These are phyloP conservation scores for Coryphaenoides rupestris DNA, from an alignment of 2,113 vertebrate genomes.

Conservation along the genomic window DNA sequence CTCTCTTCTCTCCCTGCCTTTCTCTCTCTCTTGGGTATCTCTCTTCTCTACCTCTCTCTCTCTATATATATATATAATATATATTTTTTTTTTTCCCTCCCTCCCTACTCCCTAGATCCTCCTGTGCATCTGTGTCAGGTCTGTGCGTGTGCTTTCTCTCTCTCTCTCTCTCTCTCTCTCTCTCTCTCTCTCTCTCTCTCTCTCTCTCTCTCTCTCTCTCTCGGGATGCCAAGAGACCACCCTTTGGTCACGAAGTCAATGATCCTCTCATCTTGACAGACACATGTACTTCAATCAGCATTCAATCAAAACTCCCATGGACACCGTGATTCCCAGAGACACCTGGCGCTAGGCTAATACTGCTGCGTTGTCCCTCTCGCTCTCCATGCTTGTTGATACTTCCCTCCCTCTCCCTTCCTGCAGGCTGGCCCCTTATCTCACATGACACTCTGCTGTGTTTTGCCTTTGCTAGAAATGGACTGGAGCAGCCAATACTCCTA, in stretches of 20 bases:
- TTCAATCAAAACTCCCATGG: too few relatives aligned
- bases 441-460: not conserved
- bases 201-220: not conserved
- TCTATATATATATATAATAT: too few relatives aligned
- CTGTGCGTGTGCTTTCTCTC: slow-evolving; percentile 4
- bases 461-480: slow-evolving; percentile 21
- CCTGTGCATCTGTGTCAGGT: not conserved
- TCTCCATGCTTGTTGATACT: not conserved
- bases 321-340: not conserved
- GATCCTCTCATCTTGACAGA: too few relatives aligned
- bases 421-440: slow-evolving; percentile 14
- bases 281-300: too few relatives aligned
- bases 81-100: too few relatives aligned
- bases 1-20: not conserved
- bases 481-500: slow-evolving; percentile 43
- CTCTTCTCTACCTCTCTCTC: not conserved
- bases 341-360: not conserved
- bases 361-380: not conserved
- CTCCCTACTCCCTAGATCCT: too few relatives aligned
- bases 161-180: not conserved
- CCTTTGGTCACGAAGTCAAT: not conserved
- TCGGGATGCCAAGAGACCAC: too few relatives aligned
- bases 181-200: slow-evolving; percentile 7
- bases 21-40: not conserved
- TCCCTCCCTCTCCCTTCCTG: slow-evolving; percentile 2